Evolutionary conservation across 2,113 vertebrate genomes (phyloP), one percentile per base, ranked within the genome.

Genomic region (Tenrec ecaudatus): DNA sequence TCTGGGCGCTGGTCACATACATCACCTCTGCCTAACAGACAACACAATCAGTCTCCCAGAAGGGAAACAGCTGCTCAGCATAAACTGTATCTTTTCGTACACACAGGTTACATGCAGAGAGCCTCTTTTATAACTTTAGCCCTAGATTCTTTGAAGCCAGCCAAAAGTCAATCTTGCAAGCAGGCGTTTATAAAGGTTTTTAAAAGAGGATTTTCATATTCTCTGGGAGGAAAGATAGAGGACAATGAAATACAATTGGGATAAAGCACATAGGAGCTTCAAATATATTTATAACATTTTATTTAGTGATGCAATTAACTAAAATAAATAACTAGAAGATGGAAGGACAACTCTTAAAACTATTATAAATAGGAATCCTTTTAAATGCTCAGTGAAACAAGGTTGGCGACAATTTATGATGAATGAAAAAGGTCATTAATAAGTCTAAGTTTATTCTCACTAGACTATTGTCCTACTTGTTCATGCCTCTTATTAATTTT

Each of bases 231-330:
- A 23, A 17, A 68, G 53, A 29, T 73, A 81, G n/a, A 40, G 64
- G 29, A 6, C 20, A 66, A 9, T 36, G 69, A 31, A 76, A 40
- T 27, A 23, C 57, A 40, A 78, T n/a, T 40, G 20, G 78, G 43
- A 8, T n/a, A n/a, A 76, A 38, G 14, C 19, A 57, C 9, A 66
- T 27, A 66, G 4, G 6, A 76, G 69, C 68, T 92, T 92, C 53
- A n/a, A 31, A 82, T 76, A 10, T 66, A 36, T 62, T 62, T 53
- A 53, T 53, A 10, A 47, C 19, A 29, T 53, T 82, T 86, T 81
- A 87, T 29, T 81, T 81, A 92, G 19, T 36, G 31, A 87, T 22
- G 71, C 6, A 92, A 81, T 38, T 85, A 53, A 53, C 47, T 85
- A 71, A 58, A 85, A 89, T 53, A 25, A 47, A 14, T 60, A 80